Conservation (phyloP, 2,888 invertebrate genomes). For the Drepanosiphum platanoidis region DNA sequence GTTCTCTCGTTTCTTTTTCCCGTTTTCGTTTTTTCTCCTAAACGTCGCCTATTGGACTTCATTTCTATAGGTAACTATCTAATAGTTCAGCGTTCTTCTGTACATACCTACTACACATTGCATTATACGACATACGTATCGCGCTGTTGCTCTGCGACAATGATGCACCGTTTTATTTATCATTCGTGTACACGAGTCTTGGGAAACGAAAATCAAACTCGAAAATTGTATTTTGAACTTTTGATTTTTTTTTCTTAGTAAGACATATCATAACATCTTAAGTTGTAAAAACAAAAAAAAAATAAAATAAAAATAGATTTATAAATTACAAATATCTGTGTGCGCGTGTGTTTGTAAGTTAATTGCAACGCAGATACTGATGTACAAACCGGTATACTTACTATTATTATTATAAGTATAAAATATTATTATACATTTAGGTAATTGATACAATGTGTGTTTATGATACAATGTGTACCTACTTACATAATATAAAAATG, state of each 20-base stretch:
- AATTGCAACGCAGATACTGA: neutral
- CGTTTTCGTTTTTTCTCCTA: conserved; percentile 88
- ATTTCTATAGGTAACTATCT: conserved; percentile 71
- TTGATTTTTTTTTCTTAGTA: conserved; percentile 13
- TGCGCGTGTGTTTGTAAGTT: neutral
- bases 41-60: conserved; percentile 92
- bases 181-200: neutral
- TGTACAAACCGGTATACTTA: neutral
- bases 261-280: conserved; percentile 41
- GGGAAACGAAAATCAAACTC: neutral
- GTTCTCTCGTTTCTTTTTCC: conserved; percentile 88
- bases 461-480: too few relatives aligned
- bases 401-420: neutral
- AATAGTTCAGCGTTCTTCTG: neutral
- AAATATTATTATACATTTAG: too few relatives aligned
- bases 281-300: neutral
- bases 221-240: neutral
- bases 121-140: neutral
- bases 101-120: neutral
- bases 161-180: neutral
- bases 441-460: too few relatives aligned
- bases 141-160: neutral
- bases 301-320: neutral
- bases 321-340: too few relatives aligned
- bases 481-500: neutral